phyloP scores from a whole-genome alignment of 2,113 vertebrate species.

The Cygnus atratus region DNA sequence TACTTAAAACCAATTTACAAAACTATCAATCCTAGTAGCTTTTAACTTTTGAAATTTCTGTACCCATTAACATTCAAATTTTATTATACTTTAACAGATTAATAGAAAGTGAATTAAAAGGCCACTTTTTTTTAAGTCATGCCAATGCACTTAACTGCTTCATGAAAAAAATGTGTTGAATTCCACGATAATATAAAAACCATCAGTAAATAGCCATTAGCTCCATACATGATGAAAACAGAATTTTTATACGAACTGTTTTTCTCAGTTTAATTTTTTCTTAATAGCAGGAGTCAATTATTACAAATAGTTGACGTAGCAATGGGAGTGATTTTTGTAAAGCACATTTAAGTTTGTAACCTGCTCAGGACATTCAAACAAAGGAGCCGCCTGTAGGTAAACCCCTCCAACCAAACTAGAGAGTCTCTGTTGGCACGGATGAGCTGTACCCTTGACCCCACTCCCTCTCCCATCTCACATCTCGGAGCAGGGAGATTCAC shows the following conservation, averaged over 20 bases:
- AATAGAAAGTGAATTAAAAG: slow-evolving; percentile 24
- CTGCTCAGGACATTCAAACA: not conserved
- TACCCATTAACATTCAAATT: not conserved
- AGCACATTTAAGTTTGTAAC: not conserved
- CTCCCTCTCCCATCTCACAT: not conserved
- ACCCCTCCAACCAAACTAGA: not conserved
- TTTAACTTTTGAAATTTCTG: slow-evolving; percentile 53
- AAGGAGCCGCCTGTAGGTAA: not conserved
- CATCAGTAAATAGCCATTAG: not conserved
- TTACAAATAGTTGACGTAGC: not conserved
- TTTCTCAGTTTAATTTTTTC: not conserved
- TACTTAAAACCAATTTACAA: slow-evolving; percentile 73
- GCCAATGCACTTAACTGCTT: not conserved
- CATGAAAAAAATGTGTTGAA: not conserved
- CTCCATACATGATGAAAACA: not conserved
- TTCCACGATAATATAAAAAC: not conserved
- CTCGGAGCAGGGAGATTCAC: not conserved
- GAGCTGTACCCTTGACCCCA: not conserved
- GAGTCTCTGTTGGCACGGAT: not conserved
- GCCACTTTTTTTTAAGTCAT: not conserved
- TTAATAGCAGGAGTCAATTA: not conserved
- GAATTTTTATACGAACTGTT: not conserved
- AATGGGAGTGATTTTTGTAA: not conserved
- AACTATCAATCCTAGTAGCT: slow-evolving; percentile 66
- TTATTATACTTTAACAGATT: slow-evolving; percentile 3